Evolutionary conservation across 2,888 invertebrate species (phyloP).

Genomic region (Lycocerus yunnanus): DNA sequence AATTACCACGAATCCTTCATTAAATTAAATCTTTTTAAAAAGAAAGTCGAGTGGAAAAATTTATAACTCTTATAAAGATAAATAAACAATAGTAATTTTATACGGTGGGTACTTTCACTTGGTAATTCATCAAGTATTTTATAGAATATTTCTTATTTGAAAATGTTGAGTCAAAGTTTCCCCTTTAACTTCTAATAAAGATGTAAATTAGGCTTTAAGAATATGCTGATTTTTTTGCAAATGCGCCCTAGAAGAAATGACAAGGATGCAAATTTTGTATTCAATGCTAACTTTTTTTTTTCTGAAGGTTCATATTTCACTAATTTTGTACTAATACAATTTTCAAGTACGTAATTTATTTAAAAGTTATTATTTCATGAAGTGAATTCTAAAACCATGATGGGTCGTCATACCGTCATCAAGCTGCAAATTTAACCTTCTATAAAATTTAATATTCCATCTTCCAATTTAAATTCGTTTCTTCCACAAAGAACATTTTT

Average conservation of each 20-base stretch:
- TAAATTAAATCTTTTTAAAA: neutral
- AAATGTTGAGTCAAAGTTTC: slow-evolving; percentile 16
- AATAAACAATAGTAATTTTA: neutral
- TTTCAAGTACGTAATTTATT: neutral
- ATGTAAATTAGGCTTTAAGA: slow-evolving; percentile 28
- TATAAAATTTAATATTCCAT: neutral
- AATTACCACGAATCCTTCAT: neutral
- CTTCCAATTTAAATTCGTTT: neutral
- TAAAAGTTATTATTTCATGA: neutral
- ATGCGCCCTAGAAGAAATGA: slow-evolving; percentile 11
- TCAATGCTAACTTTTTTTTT: neutral
- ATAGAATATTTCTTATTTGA: slow-evolving; percentile 11
- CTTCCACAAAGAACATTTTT: neutral
- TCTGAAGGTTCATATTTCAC: neutral
- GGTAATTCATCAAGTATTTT: slow-evolving; percentile 16
- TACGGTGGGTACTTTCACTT: neutral
- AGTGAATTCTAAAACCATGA: neutral
- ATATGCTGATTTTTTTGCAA: slow-evolving; percentile 26
- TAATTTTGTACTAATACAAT: neutral
- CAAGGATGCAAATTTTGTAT: slow-evolving; percentile 3
- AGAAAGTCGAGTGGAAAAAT: neutral
- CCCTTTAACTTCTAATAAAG: slow-evolving; percentile 32
- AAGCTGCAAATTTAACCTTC: neutral
- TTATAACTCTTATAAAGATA: neutral
- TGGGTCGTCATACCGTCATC: too few relatives aligned